Percentiles rank a stretch among this genome's conserved stretches.
Conservation (phyloP, 1,140 invertebrate species). For the Drosophila ananassae region DNA sequence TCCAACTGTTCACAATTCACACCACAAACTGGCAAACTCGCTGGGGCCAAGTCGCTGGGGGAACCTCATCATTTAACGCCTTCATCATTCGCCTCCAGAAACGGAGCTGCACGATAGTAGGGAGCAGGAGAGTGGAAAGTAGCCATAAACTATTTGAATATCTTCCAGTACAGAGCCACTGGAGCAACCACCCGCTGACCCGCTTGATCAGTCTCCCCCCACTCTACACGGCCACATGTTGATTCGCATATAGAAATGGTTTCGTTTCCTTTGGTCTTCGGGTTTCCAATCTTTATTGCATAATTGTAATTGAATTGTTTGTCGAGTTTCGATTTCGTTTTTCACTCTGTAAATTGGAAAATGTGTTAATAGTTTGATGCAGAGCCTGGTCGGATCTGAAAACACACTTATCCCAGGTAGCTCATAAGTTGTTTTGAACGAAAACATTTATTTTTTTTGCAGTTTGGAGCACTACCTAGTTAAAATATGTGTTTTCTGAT, state of each 20-base stretch:
- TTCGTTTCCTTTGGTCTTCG: constrained; percentile 31
- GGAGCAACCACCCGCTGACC: constrained; percentile 48
- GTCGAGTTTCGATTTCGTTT: constrained; percentile 39
- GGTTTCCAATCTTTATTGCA: constrained; percentile 60
- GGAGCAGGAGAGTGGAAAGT: constrained; percentile 8
- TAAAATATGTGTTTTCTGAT: no score
- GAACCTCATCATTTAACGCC: constrained; percentile 55
- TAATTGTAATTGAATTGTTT: constrained; percentile 69
- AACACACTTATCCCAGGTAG: constrained; percentile 34
- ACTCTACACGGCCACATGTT: constrained; percentile 57
- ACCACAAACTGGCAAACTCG: constrained; percentile 18
- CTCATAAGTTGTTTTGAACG: constrained; percentile 28
- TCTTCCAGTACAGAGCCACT: constrained; percentile 32
- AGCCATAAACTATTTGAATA: constrained; percentile 52
- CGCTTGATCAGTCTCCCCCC: constrained; percentile 43
- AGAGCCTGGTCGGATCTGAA: constrained; percentile 10
- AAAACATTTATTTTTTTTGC: constrained; percentile 32
- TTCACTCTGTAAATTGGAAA: constrained; percentile 33
- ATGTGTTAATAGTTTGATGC: constrained; percentile 59
- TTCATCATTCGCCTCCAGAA: constrained; percentile 30
- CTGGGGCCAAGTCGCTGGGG: constrained; percentile 8
- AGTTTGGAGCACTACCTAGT: no score
- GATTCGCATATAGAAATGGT: constrained; percentile 43
- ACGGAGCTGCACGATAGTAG: background rate
- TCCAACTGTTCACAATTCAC: constrained; percentile 49